phyloP scores from a whole-genome alignment of 1,140 invertebrate species.

The Pissodes strobi region DNA sequence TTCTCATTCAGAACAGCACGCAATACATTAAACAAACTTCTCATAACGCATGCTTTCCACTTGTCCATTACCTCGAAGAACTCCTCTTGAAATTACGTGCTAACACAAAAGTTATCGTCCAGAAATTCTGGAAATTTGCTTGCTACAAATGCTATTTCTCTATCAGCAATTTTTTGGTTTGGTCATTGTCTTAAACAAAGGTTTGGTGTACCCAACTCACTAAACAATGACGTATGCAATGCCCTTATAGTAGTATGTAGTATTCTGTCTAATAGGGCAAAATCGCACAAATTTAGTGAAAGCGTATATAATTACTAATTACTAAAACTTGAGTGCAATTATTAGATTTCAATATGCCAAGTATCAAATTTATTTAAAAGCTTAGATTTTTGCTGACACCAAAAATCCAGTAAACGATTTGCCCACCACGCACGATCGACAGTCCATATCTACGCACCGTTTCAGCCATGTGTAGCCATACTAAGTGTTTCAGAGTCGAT shows the following conservation, averaged over 20 bases:
- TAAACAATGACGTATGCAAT: constrained; percentile 9
- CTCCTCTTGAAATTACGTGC: constrained; percentile 31
- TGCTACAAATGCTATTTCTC: constrained; percentile 11
- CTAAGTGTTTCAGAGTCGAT: no score
- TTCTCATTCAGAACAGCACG: constrained; percentile 18
- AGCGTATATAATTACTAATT: constrained; percentile 1
- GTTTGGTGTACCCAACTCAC: constrained; percentile 9
- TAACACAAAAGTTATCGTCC: constrained; percentile 5
- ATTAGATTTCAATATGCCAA: constrained; percentile 29
- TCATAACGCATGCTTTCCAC: constrained; percentile 34
- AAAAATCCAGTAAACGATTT: constrained; percentile 2
- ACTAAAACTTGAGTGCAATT: constrained; percentile 24
- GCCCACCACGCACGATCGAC: constrained; percentile 14
- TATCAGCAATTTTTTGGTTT: constrained; percentile 13
- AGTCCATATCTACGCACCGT: constrained; percentile 15
- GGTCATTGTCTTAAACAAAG: no score
- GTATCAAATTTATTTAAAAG: constrained; percentile 2
- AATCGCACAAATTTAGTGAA: constrained; percentile 17
- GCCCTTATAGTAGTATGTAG: constrained; percentile 14
- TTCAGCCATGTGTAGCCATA: constrained; percentile 14
- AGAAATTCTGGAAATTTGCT: constrained; percentile 19
- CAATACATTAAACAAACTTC: constrained; percentile 30
- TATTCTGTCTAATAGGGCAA: constrained; percentile 18
- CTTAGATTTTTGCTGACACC: not conserved
- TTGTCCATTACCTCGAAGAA: constrained; percentile 29